Evolutionary conservation across 2,113 vertebrate species (phyloP), one percentile per base, ranked within the genome.

Genomic region (Tautogolabrus adspersus): DNA sequence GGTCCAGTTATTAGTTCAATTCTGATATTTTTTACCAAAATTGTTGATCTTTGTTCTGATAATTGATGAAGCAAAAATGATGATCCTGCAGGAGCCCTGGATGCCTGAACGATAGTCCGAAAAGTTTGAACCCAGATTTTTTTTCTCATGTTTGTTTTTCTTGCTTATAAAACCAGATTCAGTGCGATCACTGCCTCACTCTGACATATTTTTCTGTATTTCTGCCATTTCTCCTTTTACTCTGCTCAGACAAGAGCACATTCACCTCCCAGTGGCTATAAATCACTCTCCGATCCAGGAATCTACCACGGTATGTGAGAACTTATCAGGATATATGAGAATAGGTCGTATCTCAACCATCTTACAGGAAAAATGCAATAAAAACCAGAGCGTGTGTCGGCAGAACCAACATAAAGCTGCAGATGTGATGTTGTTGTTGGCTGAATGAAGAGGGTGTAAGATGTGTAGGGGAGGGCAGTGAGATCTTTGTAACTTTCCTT

Each of bases 341-440:
- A 13, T 1, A n/a, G 8, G 8, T 13, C 46, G 10, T 60, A 74
- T 78, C 68, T 69, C 75, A 74, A 8, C n/a, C 52, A 16, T 59
- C 44, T 10, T 49, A 37, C 10, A 22, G 30, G 37, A 74, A 30
- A 37, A 73, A 56, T 21, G 75, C 1, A 70, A 79, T 75, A 70
- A 75, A 60, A 66, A 1, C 2, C 15, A 0, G 55, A 79, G 42
- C 22, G 5, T 75, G 81, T 66, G 81, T 64, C 10, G 40, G 76
- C 75, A 83, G 65, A 83, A 22, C 74, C 52, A 7, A 62, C 7
- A 23, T 38, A 1, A 55, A 68, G 63, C 64, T 68, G 69, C 57
- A 64, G 67, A 59, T 34, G 11, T 59, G 54, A 70, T 59, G 56
- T 21, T 70, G 57, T 21, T 77, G 38, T 68, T 78, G 81, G 81